Evolutionary conservation across 2,888 invertebrate species (phyloP), one percentile per base, ranked within the genome.

Genomic region (Stratiomys singularior): DNA sequence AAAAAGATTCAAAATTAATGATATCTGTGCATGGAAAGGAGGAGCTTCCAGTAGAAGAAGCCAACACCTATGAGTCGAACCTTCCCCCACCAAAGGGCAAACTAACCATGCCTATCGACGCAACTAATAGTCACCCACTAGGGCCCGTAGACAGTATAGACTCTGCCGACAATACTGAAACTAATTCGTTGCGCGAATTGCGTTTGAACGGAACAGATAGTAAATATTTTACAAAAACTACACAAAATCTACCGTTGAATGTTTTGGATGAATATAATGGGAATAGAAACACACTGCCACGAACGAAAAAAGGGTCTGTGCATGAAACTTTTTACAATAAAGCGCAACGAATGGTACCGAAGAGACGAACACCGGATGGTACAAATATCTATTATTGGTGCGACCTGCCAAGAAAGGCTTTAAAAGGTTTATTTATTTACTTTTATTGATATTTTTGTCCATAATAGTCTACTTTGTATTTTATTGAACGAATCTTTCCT

Each of bases 331-430:
- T 84, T 79, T 84, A 84, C 79, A 85, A 84, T 79, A 84, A 84
- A 78, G 84, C 85, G 78, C 79, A 86, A 46, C 84, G 88, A 79
- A 87, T 90, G 83, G 93, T 94, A 81, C 94, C 94, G 78, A 93
- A 92, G 85, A 90, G 94, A 81, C 90, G 91, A 83, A 94, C 94
- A 78, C 92, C 94, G 30, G 95, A 95, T 88, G 95, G 95, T 83
- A 95, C 95, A 80, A 92, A 92, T 85, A 92, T 95, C 85, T 94
- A 93, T 89, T 95, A 95, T 89, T 94, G 95, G 94, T 95, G 95
- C 89, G 94, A 95, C 88, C 87, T 93, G 87, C 92, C 93, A 82
- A 90, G 89, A 83, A 88, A 88, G 82, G 85, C 87, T 76, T 84
- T 85, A 77, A 86, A 89, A 88, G 91, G 91, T 91, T 67, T 60